These are phyloP conservation scores for Polyommatus icarus DNA, from an alignment of 2,888 invertebrate genomes.

Conservation along the genomic window DNA sequence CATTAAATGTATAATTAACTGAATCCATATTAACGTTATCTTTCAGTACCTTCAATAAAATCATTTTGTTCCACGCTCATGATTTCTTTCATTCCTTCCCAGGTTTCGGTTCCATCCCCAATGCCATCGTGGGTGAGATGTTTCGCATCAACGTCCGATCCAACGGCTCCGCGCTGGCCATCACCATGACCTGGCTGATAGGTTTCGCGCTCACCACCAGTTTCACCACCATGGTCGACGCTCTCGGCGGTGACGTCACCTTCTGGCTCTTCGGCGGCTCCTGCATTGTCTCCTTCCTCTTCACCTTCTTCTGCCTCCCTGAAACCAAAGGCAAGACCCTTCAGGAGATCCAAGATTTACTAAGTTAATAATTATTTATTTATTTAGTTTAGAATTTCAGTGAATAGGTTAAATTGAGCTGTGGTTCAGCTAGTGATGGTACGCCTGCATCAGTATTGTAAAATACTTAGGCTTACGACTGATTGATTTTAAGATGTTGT, in stretches of 20 bases:
- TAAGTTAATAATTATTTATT: constrained; percentile 42
- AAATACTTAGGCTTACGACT: not conserved
- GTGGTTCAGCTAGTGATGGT: not conserved
- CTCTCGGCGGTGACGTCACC: constrained; percentile 49
- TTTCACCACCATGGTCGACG: constrained; percentile 47
- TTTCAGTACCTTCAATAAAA: too few species aligned
- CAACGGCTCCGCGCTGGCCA: constrained; percentile 50
- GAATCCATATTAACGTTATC: too few species aligned
- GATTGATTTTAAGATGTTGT: not conserved
- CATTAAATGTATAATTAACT: too few species aligned
- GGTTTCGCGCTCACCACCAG: constrained; percentile 49
- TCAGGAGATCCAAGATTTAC: constrained; percentile 53
- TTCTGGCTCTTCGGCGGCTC: constrained; percentile 52
- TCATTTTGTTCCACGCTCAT: too few species aligned
- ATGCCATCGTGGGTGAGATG: constrained; percentile 54
- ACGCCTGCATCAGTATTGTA: not conserved
- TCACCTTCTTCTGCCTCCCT: constrained; percentile 49
- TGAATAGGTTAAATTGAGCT: not conserved
- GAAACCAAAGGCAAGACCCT: constrained; percentile 55
- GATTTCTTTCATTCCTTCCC: constrained; percentile 32
- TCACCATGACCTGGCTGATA: constrained; percentile 49
- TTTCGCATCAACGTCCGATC: constrained; percentile 51
- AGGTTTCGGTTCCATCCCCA: constrained; percentile 55
- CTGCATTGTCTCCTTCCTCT: constrained; percentile 48
- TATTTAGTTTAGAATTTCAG: not conserved